Base-by-base conservation (phyloP, 2,888 invertebrate genomes). In the Cyclophora punctaria region DNA sequence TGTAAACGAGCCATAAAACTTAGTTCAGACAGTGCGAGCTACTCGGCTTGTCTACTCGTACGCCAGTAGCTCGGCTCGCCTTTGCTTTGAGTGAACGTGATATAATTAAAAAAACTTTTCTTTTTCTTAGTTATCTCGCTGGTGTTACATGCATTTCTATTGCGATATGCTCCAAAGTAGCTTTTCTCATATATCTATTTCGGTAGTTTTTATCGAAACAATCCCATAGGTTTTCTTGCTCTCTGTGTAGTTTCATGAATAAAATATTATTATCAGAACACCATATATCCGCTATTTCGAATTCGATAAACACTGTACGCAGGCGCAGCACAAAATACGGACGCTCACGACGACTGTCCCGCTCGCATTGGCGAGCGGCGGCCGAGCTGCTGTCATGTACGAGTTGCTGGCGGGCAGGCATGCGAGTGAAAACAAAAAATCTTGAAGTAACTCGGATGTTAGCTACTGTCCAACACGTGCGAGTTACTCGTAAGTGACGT, bases 21-120 rank as follows among this genome's bases (percentile, higher is more conserved):
- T 52, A 3, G 55, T 55, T 55, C 49, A 55, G 48, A 50, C 52
- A 56, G 51, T 51, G 56, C 56, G 49, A 5, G 51, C 55, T 59
- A 59, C 56, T 59, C 56, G 53, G 53, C 44, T 57, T 56, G 53
- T 55, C 56, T 56, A 55, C 56, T 59, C 52, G 58, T 56, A 56
- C 58, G 58, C 58, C 55, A 59, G 53, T 59, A 56, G 56, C 56
- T 59, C 53, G 51, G 58, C 56, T 56, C 55, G 56, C 56, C 55
- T 55, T 48, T 56, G 52, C 55, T 56, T 48, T 48, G 49, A 52
- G 53, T 49, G 51, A 53, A 53, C 51, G 35, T 53, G 49, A 51
- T 56, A 46, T 49, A 53, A 56, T 52, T 49, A 54, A 53, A 49
- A 50, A 51, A 53, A 53, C 53, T 20, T 20, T 20, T 20, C 2